Evolutionary conservation across 2,888 invertebrate genomes (phyloP), one percentile per base, ranked within the genome.

Genomic region (Drosophila limbata): DNA sequence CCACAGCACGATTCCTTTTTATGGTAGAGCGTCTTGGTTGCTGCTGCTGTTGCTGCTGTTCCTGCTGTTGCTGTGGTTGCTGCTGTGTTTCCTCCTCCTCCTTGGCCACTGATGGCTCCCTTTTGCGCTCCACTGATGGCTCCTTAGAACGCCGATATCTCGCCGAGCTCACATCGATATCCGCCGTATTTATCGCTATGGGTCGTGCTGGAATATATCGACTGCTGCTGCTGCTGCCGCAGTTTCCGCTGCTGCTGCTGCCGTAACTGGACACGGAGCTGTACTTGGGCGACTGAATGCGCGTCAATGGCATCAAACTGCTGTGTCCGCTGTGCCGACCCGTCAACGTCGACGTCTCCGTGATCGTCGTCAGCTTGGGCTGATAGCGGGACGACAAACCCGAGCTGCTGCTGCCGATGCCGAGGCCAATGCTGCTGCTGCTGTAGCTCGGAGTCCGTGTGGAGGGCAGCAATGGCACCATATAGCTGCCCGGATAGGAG

Each of bases 151-250:
- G 84, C 2, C 90, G 69, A 82, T 95, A 95, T 82, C 94, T 94
- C 71, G 95, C 94, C 72, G 94, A 94, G 0, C 96, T 96, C 0
- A 97, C 97, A 91, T 97, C 97, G 77, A 97, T 97, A 90, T 97
- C 96, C 33, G 96, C 96, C 3, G 97, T 97, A 91, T 97, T 96
- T 73, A 97, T 96, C 77, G 95, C 94, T 53, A 96, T 95, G 1
- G 96, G 96, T 57, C 95, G 94, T 2, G 95, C 93, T 2, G 94
- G 90, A 62, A 92, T 92, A 73, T 93, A 93, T 72, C 93, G 92
- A 31, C 93, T 90, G 4, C 78, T 63, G 91, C 47, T 77, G 92
- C 89, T 91, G 84, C 79, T 92, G n/a, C 50, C 52, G 42, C 42
- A 11, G 11, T 19, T 42, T 47, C 37, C 52, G 91, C 88, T 91